A percentile compares a stretch with the other conserved stretches of the same genome.
Conservation (phyloP, 2,797 vertebrate species). For the Gallirallus australis region DNA sequence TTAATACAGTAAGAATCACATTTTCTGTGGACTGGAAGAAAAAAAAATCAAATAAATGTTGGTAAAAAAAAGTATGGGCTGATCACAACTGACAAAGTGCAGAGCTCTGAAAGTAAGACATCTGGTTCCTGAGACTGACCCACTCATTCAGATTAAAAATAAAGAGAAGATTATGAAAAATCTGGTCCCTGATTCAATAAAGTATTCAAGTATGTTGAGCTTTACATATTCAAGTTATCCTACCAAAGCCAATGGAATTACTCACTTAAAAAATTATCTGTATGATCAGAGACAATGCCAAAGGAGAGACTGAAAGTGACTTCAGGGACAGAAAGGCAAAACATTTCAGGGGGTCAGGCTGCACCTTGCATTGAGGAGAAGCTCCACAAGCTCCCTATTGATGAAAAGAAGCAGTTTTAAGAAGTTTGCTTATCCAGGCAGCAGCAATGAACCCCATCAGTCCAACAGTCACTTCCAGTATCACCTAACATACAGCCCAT, state of each 20-base stretch:
- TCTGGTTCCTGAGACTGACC: conserved; percentile 58
- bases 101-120: conserved; percentile 48
- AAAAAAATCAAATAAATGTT: background rate
- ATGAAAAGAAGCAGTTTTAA: background rate
- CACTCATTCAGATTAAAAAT: conserved; percentile 34
- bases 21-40: background rate
- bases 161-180: conserved; percentile 53
- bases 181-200: conserved; percentile 23
- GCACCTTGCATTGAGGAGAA: background rate
- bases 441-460: background rate
- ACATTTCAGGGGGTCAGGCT: background rate
- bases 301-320: background rate
- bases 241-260: background rate
- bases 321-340: background rate
- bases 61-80: background rate
- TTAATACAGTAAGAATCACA: background rate
- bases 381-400: accelerated
- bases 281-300: background rate
- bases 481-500: background rate
- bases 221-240: conserved; percentile 21
- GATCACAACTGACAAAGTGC: conserved; percentile 44
- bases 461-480: background rate
- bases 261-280: conserved; percentile 2
- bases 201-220: conserved; percentile 4
- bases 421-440: background rate